Base-by-base conservation (phyloP, 2,888 invertebrate species). In the Caenorhabditis drosophilae region DNA sequence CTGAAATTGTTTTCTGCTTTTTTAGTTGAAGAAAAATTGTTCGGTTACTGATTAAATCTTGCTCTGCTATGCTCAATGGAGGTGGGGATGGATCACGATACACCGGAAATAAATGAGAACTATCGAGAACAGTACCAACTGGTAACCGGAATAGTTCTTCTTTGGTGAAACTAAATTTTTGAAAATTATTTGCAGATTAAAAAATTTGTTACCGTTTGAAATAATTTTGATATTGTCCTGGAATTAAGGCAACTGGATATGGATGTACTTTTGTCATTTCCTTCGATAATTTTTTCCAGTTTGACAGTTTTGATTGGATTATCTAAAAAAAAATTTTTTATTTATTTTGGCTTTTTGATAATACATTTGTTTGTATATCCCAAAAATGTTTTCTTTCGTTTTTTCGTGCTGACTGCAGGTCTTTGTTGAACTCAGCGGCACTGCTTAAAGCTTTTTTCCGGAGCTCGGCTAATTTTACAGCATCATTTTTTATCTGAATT, bases 171-270 rank as follows among this genome's bases (percentile, higher is more conserved):
- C 77, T 79, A 49, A 38, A 42, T 16, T 16, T 38, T 20, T 35
- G 31, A 26, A 0, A 54, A 27, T 15, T 38, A 36, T 46, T 25
- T 36, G 4, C 18, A 31, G 4, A 11, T 46, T 12, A n/a, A 11
- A 34, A 36, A 20, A 2, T 15, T 85, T n/a, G n/a, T 81, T 84
- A 89, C 89, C 85, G 86, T 80, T 90, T 89, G 85, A 90, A 95
- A 83, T 89, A 88, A 85, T 94, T 92, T 75, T 91, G 91, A 86
- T 89, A 97, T 86, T 98, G 98, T n/a, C 96, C 96, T 35, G 95
- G 93, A 77, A 98, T 90, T 69, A 98, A 87, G 42, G 96, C 90
- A 64, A 95, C 89, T 20, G 97, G 97, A 87, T 95, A 98, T 0
- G 75, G 69, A 9, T 54, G 53, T 0, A 68, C 64, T 9, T 66